phyloP scores from a whole-genome alignment of 2,113 vertebrate genomes.

The Mesocricetus auratus region DNA sequence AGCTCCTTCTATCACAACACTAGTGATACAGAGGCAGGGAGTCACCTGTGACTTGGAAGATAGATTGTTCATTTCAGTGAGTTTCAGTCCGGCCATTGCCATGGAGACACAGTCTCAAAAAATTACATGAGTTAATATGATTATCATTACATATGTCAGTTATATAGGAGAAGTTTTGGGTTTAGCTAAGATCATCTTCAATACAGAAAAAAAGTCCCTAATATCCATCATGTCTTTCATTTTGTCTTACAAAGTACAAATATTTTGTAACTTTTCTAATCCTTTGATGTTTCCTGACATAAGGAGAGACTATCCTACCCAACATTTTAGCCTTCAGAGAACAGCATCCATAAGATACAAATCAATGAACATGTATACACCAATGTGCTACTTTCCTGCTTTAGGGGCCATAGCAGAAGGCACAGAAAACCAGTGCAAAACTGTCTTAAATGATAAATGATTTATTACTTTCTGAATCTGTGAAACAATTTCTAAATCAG shows the following conservation, averaged over 20 bases:
- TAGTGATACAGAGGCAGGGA: too few species aligned
- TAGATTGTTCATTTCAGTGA: background rate
- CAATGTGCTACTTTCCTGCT: too few species aligned
- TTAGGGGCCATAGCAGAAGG: background rate
- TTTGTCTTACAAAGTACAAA: background rate
- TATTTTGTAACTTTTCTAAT: fast-evolving
- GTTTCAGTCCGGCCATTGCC: too few species aligned
- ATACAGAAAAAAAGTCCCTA: background rate
- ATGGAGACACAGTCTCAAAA: background rate
- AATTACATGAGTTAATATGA: background rate
- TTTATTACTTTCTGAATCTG: background rate
- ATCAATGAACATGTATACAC: fast-evolving
- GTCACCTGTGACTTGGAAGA: too few species aligned
- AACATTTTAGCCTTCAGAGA: background rate
- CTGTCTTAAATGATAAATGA: background rate
- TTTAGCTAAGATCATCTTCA: background rate
- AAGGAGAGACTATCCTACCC: background rate
- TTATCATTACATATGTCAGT: background rate
- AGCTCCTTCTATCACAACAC: background rate
- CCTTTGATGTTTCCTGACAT: background rate
- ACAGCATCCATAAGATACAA: background rate
- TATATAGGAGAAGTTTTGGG: background rate
- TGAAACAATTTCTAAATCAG: background rate
- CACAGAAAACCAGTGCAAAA: background rate
- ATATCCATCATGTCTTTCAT: fast-evolving